These are phyloP conservation scores for Panulirus ornatus DNA, from an alignment of 1,140 invertebrate species.

Conservation along the genomic window DNA sequence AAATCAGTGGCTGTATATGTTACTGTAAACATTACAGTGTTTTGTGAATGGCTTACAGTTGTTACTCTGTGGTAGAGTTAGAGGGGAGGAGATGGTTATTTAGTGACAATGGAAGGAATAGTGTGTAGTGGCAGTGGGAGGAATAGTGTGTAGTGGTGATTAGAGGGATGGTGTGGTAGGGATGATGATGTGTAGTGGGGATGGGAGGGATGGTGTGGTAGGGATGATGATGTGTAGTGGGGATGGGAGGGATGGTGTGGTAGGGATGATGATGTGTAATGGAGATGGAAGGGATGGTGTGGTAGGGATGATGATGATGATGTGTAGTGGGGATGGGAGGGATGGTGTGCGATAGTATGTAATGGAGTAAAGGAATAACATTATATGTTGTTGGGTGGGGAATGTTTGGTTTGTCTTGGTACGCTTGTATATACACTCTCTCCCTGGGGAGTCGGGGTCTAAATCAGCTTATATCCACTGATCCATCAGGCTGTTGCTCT, in stretches of 20 bases:
- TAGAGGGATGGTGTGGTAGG: not conserved
- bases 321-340: not conserved
- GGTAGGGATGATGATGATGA: not conserved
- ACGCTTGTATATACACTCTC: too few relatives aligned
- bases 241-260: too few relatives aligned
- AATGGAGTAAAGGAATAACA: not conserved
- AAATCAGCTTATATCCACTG: slow-evolving; percentile 28
- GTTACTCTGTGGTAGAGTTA: too few relatives aligned
- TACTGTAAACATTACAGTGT: too few relatives aligned
- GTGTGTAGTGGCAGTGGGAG: not conserved
- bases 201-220: too few relatives aligned
- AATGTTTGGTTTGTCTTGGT: too few relatives aligned
- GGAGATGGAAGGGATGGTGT: not conserved
- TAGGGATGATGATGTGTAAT: not conserved
- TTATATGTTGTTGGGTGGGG: too few relatives aligned
- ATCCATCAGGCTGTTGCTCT: slow-evolving; percentile 41
- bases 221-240: not conserved
- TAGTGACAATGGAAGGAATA: not conserved
- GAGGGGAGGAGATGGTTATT: not conserved
- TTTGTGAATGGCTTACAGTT: too few relatives aligned
- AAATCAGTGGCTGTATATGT: too few relatives aligned
- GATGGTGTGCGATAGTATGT: too few relatives aligned
- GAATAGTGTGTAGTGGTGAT: not conserved
- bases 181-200: too few relatives aligned
- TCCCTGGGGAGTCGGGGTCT: not conserved